Conservation (phyloP, 2,888 invertebrate species). For the Stenoptilia bipunctidactyla region DNA sequence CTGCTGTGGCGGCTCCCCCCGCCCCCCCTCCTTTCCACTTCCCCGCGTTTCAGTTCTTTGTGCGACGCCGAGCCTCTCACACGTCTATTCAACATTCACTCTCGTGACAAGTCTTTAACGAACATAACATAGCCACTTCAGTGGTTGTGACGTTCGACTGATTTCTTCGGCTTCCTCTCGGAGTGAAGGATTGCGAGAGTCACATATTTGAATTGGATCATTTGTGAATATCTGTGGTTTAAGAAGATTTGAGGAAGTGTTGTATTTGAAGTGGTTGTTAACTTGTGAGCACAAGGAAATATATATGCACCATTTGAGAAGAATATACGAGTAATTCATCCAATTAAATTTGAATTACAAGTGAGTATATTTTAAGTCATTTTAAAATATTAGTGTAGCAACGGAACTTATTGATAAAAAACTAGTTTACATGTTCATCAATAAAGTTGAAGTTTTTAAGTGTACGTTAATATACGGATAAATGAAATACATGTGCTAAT, state of each 20-base stretch:
- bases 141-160: slow-evolving; percentile 40
- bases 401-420: no score
- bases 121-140: slow-evolving; percentile 35
- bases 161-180: slow-evolving; percentile 31
- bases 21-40: slow-evolving; percentile 36
- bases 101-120: slow-evolving; percentile 8
- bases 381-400: no score
- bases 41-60: slow-evolving; percentile 68
- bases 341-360: no score
- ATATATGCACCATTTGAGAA: not conserved
- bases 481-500: no score
- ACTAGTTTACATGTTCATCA: no score
- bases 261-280: not conserved
- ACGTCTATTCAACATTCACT: slow-evolving; percentile 39
- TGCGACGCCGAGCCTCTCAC: slow-evolving; percentile 51
- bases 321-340: no score
- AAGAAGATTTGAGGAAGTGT: slow-evolving; percentile 17
- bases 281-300: not conserved
- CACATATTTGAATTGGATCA: slow-evolving; percentile 24
- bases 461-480: no score
- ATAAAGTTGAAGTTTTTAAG: no score
- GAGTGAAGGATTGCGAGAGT: slow-evolving; percentile 36
- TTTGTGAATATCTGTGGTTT: slow-evolving; percentile 38
- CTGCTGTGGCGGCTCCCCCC: slow-evolving; percentile 27
- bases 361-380: no score